Percentiles rank a stretch among this genome's conserved stretches.
Evolutionary conservation across 30 jellyfish, hydroid and myxozoan genomes (phyloP).

Genomic region (Aurelia coerulea): DNA sequence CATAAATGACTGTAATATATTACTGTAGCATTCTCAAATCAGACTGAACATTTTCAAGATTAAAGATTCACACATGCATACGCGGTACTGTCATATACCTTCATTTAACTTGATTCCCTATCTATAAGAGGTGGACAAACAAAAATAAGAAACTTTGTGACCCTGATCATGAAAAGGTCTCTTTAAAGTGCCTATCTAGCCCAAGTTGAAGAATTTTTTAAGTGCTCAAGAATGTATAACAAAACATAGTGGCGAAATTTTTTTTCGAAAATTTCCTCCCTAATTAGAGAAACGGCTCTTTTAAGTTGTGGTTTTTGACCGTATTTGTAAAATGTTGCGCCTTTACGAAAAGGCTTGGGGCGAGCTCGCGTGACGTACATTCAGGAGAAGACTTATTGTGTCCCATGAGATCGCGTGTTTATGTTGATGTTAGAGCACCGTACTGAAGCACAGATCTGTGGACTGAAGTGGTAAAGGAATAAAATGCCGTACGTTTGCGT

Average conservation of each 20-base stretch:
- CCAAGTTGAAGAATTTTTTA: not conserved
- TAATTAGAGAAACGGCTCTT: not conserved
- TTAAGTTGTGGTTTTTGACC: conserved; percentile 9
- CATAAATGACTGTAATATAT: too few species aligned
- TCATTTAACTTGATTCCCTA: too few species aligned
- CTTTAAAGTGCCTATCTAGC: conserved; percentile 28
- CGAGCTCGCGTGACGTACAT: conserved; percentile 17
- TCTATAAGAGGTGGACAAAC: too few species aligned
- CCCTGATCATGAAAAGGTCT: too few species aligned
- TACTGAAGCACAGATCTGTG: not conserved
- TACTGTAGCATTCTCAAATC: too few species aligned
- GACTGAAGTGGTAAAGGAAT: not conserved
- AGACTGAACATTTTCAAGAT: too few species aligned
- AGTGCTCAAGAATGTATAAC: not conserved
- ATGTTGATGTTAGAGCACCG: not conserved
- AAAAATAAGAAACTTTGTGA: too few species aligned
- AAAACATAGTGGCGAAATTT: not conserved
- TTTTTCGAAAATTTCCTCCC: conserved; percentile 1
- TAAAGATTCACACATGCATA: too few species aligned
- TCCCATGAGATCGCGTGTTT: not conserved
- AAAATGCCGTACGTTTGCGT: conserved; percentile 29
- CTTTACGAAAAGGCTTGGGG: conserved; percentile 4
- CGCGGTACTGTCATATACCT: too few species aligned
- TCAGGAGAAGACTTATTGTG: conserved; percentile 11
- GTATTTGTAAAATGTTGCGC: conserved; percentile 4